Percentiles rank a stretch among this genome's conserved stretches.
Evolutionary conservation across 2,888 invertebrate genomes (phyloP).

Genomic region (Acanthoscelides obtectus): DNA sequence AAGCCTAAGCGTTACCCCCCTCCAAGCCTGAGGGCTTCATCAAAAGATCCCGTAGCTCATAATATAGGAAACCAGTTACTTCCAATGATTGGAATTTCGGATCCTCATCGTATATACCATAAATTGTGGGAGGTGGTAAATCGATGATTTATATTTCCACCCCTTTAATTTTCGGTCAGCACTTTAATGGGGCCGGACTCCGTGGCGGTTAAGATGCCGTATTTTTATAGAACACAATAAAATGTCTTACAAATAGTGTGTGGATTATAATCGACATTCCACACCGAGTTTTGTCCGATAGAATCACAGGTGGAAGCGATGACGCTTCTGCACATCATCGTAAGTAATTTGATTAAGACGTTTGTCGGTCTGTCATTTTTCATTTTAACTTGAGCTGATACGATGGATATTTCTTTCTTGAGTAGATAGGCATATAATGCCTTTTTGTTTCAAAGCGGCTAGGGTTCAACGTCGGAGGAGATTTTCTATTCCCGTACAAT

Average conservation of each 20-base stretch:
- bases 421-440: no score
- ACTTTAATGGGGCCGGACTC: not conserved
- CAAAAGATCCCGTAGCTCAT: not conserved
- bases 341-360: not conserved
- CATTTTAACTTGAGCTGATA: no score
- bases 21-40: not conserved
- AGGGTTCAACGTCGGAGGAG: no score
- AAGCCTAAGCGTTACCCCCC: not conserved
- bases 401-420: no score
- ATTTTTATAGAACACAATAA: not conserved
- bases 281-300: not conserved
- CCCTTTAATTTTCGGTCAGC: not conserved
- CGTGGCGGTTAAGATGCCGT: not conserved
- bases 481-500: no score
- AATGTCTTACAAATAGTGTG: not conserved
- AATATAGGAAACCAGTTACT: not conserved
- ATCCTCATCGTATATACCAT: not conserved
- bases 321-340: not conserved
- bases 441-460: no score
- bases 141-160: not conserved
- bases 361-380: no score
- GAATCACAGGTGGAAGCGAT: not conserved
- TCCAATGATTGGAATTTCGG: not conserved
- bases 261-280: not conserved
- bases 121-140: not conserved